phyloP scores from a whole-genome alignment of 2,797 vertebrate species.

The Salmo trutta region DNA sequence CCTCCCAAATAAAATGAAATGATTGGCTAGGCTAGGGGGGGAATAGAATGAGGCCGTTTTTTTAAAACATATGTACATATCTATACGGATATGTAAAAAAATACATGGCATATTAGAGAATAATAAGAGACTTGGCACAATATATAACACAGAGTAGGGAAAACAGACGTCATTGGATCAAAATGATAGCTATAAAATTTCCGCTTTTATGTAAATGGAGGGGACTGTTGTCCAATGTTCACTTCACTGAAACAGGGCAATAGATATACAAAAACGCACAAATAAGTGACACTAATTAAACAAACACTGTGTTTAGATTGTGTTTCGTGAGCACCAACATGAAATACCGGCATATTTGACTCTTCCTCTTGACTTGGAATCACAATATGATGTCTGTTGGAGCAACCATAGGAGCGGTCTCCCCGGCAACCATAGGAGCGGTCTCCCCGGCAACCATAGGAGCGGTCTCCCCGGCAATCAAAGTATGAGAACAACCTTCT shows the following conservation, averaged over 20 bases:
- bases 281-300: slow-evolving; percentile 86
- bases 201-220: slow-evolving; percentile 69
- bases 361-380: slow-evolving; percentile 67
- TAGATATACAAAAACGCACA: slow-evolving; percentile 84
- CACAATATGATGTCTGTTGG: slow-evolving; percentile 53
- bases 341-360: slow-evolving; percentile 78
- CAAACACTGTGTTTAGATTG: slow-evolving; percentile 80
- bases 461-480: slow-evolving; percentile 43
- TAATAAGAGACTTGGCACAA: slow-evolving; percentile 77
- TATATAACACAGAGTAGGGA: slow-evolving; percentile 72
- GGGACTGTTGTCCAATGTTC: slow-evolving; percentile 74
- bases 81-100: slow-evolving; percentile 77
- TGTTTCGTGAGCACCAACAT: slow-evolving; percentile 81
- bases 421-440: slow-evolving; percentile 18
- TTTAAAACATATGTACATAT: slow-evolving; percentile 77
- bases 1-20: slow-evolving; percentile 62
- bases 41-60: slow-evolving; percentile 70
- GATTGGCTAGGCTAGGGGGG: slow-evolving; percentile 34
- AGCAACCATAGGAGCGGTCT: slow-evolving; percentile 33
- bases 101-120: slow-evolving; percentile 71
- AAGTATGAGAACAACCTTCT: slow-evolving; percentile 29
- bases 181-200: slow-evolving; percentile 74
- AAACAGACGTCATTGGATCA: slow-evolving; percentile 60
- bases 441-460: slow-evolving; percentile 27
- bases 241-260: slow-evolving; percentile 82